Evolutionary conservation across 2,888 invertebrate genomes (phyloP).

Genomic region (Clivina fossor): DNA sequence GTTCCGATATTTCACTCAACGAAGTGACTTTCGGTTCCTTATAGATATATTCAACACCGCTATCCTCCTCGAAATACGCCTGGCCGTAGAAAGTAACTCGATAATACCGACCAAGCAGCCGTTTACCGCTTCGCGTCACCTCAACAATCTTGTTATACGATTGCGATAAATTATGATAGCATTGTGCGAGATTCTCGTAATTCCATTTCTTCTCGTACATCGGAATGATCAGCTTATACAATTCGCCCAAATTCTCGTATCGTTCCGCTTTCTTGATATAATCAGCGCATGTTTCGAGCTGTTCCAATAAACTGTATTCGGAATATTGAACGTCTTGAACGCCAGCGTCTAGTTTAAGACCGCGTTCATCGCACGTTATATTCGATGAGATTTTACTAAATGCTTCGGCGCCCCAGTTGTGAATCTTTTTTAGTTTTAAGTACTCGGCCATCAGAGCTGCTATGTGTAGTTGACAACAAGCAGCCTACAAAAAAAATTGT

Average conservation of each 20-base stretch:
- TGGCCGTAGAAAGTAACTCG: slow-evolving; percentile 91
- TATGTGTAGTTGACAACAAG: slow-evolving; percentile 92
- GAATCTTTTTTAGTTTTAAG: slow-evolving; percentile 73
- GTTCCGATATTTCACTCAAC: slow-evolving; percentile 89
- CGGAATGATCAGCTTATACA: slow-evolving; percentile 85
- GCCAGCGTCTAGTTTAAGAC: slow-evolving; percentile 79
- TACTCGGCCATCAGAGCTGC: slow-evolving; percentile 95
- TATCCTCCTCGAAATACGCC: slow-evolving; percentile 81
- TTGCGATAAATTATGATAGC: slow-evolving; percentile 76
- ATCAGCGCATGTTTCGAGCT: slow-evolving; percentile 82
- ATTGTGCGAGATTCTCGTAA: slow-evolving; percentile 74
- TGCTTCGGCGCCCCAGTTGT: slow-evolving; percentile 83
- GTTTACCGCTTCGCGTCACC: slow-evolving; percentile 80
- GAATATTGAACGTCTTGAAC: slow-evolving; percentile 82
- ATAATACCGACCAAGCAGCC: slow-evolving; percentile 89
- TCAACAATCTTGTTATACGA: slow-evolving; percentile 89
- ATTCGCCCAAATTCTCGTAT: slow-evolving; percentile 81
- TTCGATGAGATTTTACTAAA: slow-evolving; percentile 84
- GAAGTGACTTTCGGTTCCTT: slow-evolving; percentile 95
- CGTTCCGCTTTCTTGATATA: slow-evolving; percentile 83
- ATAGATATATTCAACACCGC: slow-evolving; percentile 88
- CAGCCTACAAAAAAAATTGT: slow-evolving; percentile 73
- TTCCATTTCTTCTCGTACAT: slow-evolving; percentile 85
- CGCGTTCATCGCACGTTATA: slow-evolving; percentile 83
- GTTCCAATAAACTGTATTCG: slow-evolving; percentile 79